A percentile compares a stretch with the other conserved stretches of the same genome.
Evolutionary conservation across 2,888 invertebrate species (phyloP).

Genomic region (Harmothoe impar): DNA sequence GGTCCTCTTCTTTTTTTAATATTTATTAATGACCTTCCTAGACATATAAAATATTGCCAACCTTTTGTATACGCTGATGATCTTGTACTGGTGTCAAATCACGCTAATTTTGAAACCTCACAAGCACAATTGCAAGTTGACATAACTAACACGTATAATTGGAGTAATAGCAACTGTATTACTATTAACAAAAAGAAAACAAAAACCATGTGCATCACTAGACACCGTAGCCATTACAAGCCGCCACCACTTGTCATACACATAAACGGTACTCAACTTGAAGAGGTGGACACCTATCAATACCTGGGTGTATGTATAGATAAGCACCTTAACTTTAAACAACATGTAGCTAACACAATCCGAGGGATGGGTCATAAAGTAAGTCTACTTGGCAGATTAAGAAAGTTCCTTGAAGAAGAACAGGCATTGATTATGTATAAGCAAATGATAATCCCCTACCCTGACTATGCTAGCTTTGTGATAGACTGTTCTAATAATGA

Average conservation of each 20-base stretch:
- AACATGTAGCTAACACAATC: too few species aligned
- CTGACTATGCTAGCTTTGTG: background rate
- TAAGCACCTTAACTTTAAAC: too few species aligned
- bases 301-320: too few species aligned
- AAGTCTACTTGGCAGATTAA: background rate
- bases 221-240: too few species aligned
- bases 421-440: background rate
- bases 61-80: conserved; percentile 8
- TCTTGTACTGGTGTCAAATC: background rate
- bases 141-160: background rate
- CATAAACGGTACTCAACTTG: too few species aligned
- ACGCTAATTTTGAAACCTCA: background rate
- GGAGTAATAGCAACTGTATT: background rate
- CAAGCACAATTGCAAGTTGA: background rate
- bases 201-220: background rate
- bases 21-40: background rate
- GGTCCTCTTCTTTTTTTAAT: background rate
- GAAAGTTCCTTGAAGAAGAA: background rate
- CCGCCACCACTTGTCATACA: too few species aligned
- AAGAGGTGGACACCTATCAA: too few species aligned
- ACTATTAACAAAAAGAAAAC: background rate
- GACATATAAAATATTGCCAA: background rate
- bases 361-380: too few species aligned
- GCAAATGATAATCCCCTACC: background rate
- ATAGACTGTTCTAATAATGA: background rate